Conservation (phyloP, 1,140 invertebrate genomes). For the Ptiloglossa arizonensis region DNA sequence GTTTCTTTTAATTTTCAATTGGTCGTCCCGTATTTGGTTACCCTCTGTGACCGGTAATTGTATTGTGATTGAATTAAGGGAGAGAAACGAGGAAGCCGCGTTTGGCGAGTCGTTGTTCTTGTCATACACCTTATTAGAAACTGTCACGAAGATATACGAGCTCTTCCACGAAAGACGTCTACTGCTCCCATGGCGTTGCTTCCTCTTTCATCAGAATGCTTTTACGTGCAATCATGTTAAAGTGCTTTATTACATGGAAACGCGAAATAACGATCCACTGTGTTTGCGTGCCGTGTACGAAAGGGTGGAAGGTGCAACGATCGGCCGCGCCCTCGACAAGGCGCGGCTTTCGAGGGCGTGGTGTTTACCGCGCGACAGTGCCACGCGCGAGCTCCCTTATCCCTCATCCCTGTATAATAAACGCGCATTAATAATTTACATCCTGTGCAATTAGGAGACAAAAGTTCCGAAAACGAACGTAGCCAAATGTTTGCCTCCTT, state of each 20-base stretch:
- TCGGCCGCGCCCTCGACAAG: constrained; percentile 67
- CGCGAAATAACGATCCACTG: constrained; percentile 56
- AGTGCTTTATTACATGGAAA: constrained; percentile 68
- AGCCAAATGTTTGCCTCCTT: neutral
- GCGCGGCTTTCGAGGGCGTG: constrained; percentile 68
- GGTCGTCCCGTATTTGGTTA: neutral
- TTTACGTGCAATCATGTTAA: constrained; percentile 64
- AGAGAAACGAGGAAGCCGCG: neutral
- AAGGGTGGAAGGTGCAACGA: constrained; percentile 69
- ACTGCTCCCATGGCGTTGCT: constrained; percentile 18
- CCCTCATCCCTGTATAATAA: constrained; percentile 39
- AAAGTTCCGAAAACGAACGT: neutral
- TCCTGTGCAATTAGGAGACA: constrained; percentile 20
- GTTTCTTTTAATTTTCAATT: neutral
- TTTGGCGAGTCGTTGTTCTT: neutral
- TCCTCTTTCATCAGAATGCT: constrained; percentile 57
- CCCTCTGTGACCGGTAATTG: neutral
- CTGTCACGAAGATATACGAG: constrained; percentile 39
- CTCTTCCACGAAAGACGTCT: constrained; percentile 54
- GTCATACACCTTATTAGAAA: constrained; percentile 13
- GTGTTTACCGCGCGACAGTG: constrained; percentile 50
- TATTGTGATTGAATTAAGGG: neutral
- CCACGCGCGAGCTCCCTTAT: constrained; percentile 43
- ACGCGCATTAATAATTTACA: neutral
- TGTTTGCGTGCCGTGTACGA: constrained; percentile 58